Conservation (phyloP, 2,888 invertebrate species). For the Octodonta nipae region DNA sequence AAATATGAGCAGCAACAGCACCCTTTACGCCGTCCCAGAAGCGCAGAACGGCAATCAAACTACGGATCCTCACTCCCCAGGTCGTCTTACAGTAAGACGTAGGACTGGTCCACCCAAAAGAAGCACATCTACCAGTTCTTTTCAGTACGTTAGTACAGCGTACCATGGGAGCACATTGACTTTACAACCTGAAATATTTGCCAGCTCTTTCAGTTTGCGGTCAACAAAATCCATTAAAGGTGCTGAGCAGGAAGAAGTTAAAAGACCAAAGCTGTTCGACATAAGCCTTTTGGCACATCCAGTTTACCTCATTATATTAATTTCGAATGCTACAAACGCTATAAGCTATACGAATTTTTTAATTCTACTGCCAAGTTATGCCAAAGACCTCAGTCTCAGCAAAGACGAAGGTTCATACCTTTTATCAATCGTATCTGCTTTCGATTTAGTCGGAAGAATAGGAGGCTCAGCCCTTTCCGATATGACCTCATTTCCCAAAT, state of each 20-base stretch:
- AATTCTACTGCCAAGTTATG: slow-evolving; percentile 67
- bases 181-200: slow-evolving; percentile 62
- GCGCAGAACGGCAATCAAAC: slow-evolving; percentile 31
- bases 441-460: slow-evolving; percentile 70
- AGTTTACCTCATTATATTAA: slow-evolving; percentile 65
- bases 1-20: slow-evolving; percentile 29
- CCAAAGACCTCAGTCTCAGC: slow-evolving; percentile 54
- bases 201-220: slow-evolving; percentile 63
- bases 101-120: slow-evolving; percentile 40
- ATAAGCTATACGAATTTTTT: slow-evolving; percentile 80
- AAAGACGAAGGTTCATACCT: slow-evolving; percentile 58
- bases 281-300: slow-evolving; percentile 61
- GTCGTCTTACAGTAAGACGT: slow-evolving; percentile 20
- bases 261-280: slow-evolving; percentile 59
- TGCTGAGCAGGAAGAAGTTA: slow-evolving; percentile 25
- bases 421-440: slow-evolving; percentile 64
- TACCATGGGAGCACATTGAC: slow-evolving; percentile 75
- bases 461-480: slow-evolving; percentile 78
- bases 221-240: slow-evolving; percentile 41
- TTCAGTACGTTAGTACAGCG: slow-evolving; percentile 72
- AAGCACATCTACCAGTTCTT: slow-evolving; percentile 67
- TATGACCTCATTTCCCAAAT: slow-evolving; percentile 59
- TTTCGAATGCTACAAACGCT: slow-evolving; percentile 75
- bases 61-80: slow-evolving; percentile 26
- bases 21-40: slow-evolving; percentile 57